Conservation (phyloP, 2,113 vertebrate genomes). For the Cynocephalus volans region DNA sequence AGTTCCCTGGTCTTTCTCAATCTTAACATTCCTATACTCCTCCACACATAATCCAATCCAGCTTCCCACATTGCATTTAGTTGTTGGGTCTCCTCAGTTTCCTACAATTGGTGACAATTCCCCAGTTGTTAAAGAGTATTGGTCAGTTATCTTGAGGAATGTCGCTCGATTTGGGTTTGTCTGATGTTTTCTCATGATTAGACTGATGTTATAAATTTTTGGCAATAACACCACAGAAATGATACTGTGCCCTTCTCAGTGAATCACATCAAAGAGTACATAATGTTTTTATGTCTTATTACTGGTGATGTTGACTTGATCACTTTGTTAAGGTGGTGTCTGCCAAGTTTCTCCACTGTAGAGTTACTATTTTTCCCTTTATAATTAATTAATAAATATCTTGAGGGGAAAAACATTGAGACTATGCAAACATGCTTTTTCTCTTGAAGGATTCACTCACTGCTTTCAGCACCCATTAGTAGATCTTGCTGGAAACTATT, state of each 20-base stretch:
- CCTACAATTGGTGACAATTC: not conserved
- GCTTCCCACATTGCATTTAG: not conserved
- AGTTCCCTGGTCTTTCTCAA: too few relatives aligned
- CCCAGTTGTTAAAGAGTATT: not conserved
- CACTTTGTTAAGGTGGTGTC: not conserved
- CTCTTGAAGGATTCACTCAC: not conserved
- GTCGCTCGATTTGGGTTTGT: not conserved
- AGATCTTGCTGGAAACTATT: not conserved
- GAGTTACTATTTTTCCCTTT: constrained; percentile 1
- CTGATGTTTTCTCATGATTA: not conserved
- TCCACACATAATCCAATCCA: not conserved
- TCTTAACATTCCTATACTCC: too few relatives aligned
- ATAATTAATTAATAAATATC: constrained; percentile 21
- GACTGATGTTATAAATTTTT: not conserved
- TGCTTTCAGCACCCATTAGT: not conserved
- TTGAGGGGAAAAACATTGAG: not conserved
- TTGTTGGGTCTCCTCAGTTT: not conserved
- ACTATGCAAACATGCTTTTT: not conserved
- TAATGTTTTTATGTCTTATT: not conserved
- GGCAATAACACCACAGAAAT: not conserved
- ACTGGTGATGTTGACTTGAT: not conserved
- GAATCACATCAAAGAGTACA: not conserved
- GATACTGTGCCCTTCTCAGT: not conserved
- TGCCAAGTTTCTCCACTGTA: not conserved
- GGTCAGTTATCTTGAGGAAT: not conserved